Evolutionary conservation across 2,888 invertebrate genomes (phyloP).

Genomic region (Idaea biselata): DNA sequence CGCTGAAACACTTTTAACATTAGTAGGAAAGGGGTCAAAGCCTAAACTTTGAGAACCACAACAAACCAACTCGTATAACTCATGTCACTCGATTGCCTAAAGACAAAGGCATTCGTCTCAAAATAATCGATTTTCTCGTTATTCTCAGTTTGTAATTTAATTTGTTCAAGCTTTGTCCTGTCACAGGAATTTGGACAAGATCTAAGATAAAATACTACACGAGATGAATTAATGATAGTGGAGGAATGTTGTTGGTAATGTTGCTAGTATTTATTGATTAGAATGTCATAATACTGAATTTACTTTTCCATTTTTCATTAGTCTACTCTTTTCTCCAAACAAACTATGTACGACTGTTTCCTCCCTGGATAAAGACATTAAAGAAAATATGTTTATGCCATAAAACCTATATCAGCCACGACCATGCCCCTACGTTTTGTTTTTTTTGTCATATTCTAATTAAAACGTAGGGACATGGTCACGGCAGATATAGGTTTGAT

Average conservation of each 20-base stretch:
- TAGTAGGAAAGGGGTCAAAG: background rate
- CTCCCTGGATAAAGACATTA: no score
- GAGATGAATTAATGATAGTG: background rate
- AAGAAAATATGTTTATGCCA: no score
- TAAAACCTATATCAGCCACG: no score
- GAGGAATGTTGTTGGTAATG: background rate
- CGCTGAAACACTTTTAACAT: no score
- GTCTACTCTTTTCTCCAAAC: no score
- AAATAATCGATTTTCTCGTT: slow-evolving; percentile 21
- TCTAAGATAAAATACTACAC: background rate
- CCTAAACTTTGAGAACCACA: background rate
- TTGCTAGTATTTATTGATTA: background rate
- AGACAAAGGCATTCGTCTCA: slow-evolving; percentile 18
- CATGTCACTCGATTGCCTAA: slow-evolving; percentile 19
- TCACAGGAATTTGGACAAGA: slow-evolving; percentile 7
- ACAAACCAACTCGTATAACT: slow-evolving; percentile 16
- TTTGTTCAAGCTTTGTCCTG: background rate
- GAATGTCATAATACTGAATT: background rate
- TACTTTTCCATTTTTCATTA: no score
- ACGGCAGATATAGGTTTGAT: no score
- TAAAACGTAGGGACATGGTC: no score
- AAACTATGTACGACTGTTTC: no score
- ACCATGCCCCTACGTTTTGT: no score
- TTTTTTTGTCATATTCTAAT: no score
- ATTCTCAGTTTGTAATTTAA: slow-evolving; percentile 7